These are phyloP conservation scores for Dipus sagitta DNA, from an alignment of 2,797 vertebrate genomes.

Conservation along the genomic window DNA sequence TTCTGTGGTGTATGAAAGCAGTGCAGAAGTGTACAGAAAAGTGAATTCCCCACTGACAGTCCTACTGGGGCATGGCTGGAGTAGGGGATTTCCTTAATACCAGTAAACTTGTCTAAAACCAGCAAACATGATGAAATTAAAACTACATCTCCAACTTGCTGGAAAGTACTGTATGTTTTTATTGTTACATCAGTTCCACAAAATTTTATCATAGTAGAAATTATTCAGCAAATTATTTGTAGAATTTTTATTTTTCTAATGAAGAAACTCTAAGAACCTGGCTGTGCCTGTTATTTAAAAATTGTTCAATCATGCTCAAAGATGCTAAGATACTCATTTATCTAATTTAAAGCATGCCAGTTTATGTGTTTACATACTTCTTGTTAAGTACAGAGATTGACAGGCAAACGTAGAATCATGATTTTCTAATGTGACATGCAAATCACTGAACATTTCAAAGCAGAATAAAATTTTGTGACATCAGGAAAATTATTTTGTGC, in stretches of 20 bases:
- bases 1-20: background rate
- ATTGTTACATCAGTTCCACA: background rate
- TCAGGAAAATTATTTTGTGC: background rate
- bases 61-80: background rate
- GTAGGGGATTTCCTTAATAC: constrained; percentile 6
- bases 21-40: background rate
- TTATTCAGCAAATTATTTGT: constrained; percentile 67
- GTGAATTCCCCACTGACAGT: background rate
- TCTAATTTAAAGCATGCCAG: constrained; percentile 57
- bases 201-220: constrained; percentile 39
- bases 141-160: background rate
- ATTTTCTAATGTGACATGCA: constrained; percentile 53
- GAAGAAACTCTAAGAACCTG: constrained; percentile 55
- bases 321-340: constrained; percentile 54
- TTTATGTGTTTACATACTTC: constrained; percentile 60
- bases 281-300: constrained; percentile 50
- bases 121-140: constrained; percentile 11
- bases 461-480: constrained; percentile 40
- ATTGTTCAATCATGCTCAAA: constrained; percentile 63
- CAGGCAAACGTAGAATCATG: constrained; percentile 56
- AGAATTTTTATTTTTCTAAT: constrained; percentile 59
- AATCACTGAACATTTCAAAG: constrained; percentile 54
- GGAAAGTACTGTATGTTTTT: background rate
- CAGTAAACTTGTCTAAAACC: background rate
- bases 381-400: constrained; percentile 44